Percentiles rank a stretch among this genome's conserved stretches.
These are phyloP conservation scores for Apotomis capreana DNA, from an alignment of 2,888 invertebrate species.

Conservation along the genomic window DNA sequence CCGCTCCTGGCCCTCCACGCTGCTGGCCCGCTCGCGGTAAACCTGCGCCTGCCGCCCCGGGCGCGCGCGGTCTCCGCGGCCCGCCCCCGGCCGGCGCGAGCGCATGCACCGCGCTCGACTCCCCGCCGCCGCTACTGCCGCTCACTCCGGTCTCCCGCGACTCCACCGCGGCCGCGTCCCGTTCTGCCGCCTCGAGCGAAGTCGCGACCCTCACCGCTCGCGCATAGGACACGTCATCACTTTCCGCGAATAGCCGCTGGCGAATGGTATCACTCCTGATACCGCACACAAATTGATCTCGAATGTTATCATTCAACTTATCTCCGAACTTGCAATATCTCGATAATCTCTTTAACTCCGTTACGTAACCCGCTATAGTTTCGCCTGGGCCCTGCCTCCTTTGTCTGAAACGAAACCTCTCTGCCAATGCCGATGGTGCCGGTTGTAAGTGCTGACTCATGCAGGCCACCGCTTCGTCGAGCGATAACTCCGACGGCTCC, in stretches of 20 bases:
- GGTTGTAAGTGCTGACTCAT: constrained; percentile 17
- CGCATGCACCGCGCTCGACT: constrained; percentile 2
- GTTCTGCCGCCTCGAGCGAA: constrained; percentile 24
- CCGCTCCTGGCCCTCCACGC: too few species aligned
- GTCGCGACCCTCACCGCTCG: constrained; percentile 3
- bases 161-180: constrained; percentile 8
- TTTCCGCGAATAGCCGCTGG: constrained; percentile 15
- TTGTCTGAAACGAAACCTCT: constrained; percentile 13
- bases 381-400: constrained; percentile 4
- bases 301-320: constrained; percentile 1
- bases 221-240: constrained; percentile 5
- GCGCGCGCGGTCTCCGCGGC: neutral
- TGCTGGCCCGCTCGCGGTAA: neutral
- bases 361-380: neutral
- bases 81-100: neutral
- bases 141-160: neutral
- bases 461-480: neutral
- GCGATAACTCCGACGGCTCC: neutral
- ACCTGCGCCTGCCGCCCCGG: neutral
- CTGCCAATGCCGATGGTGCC: constrained; percentile 10
- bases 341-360: constrained; percentile 9
- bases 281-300: constrained; percentile 14
- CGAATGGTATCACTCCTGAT: constrained; percentile 9
- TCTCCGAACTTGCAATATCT: constrained; percentile 9
- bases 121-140: neutral